Evolutionary conservation across 2,113 vertebrate genomes (phyloP).

Genomic region (Mustelus asterias): DNA sequence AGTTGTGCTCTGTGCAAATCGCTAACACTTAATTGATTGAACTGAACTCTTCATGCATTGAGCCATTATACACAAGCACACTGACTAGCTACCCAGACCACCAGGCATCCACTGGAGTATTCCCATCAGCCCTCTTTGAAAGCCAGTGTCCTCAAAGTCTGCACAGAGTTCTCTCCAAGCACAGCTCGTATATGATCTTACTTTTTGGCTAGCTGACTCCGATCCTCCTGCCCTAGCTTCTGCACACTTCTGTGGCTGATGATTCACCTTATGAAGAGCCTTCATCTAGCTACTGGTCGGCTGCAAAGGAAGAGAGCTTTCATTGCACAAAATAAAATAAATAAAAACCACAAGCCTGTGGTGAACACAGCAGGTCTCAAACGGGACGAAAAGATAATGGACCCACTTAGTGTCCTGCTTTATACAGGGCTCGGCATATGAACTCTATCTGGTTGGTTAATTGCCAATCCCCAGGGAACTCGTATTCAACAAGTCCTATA

Average conservation of each 20-base stretch:
- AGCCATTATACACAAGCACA: background rate
- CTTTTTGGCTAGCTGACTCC: background rate
- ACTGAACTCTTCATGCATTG: background rate
- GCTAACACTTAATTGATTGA: background rate
- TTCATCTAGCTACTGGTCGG: background rate
- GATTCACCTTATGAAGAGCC: background rate
- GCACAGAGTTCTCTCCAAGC: background rate
- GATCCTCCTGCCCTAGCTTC: background rate
- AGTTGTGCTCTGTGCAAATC: background rate
- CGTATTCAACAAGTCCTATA: no score
- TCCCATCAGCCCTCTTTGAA: background rate
- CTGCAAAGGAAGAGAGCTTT: no score
- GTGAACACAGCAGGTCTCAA: no score
- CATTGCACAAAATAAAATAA: no score
- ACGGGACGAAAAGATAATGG: no score
- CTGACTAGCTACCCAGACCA: background rate
- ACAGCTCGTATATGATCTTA: background rate
- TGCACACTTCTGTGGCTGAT: background rate
- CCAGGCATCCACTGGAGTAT: background rate
- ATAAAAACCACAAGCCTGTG: no score
- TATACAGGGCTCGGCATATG: no score
- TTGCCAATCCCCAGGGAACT: no score
- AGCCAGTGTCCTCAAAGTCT: background rate
- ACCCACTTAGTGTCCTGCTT: no score
- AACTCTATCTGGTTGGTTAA: no score